These are phyloP conservation scores for Dinomys branickii DNA, from an alignment of 2,113 vertebrate species.

Conservation along the genomic window DNA sequence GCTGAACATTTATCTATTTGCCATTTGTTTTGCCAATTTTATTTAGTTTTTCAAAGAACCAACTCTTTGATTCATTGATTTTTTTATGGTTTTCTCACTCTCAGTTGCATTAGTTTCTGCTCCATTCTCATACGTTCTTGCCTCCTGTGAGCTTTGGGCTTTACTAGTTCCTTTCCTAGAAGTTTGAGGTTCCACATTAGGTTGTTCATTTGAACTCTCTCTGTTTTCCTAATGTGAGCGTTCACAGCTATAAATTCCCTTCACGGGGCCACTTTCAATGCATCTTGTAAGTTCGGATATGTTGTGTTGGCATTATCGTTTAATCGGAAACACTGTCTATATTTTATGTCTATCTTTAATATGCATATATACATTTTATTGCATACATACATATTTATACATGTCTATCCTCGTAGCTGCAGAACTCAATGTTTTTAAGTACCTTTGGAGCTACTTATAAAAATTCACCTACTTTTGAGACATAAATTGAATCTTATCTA, in stretches of 20 bases:
- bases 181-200: background rate
- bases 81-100: background rate
- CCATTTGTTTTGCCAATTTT: background rate
- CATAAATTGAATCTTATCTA: background rate
- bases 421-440: background rate
- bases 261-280: background rate
- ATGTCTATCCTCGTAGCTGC: background rate
- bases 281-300: background rate
- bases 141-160: background rate
- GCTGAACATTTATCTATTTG: no score
- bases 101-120: background rate
- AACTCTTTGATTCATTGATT: background rate
- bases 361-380: background rate
- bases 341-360: background rate
- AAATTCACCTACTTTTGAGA: background rate
- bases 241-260: background rate
- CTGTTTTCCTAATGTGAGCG: background rate
- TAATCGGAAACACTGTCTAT: background rate
- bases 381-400: no score
- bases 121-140: background rate
- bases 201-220: background rate
- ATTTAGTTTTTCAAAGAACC: background rate
- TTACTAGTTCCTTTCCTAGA: background rate
- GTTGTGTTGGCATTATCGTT: background rate
- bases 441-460: background rate